Conservation (phyloP, 1,140 invertebrate genomes). For the Copidosoma floridanum region DNA sequence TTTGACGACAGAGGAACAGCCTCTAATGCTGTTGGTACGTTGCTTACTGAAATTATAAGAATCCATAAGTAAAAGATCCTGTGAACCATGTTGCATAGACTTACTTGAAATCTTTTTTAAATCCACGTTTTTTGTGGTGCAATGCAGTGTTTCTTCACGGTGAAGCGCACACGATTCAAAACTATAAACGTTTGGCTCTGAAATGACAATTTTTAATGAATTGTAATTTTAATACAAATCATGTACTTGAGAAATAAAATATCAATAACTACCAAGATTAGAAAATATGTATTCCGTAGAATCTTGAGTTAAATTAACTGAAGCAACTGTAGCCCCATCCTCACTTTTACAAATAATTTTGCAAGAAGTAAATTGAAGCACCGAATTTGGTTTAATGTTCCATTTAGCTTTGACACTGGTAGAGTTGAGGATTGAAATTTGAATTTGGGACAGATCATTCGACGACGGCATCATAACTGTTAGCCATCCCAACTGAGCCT, state of each 20-base stretch:
- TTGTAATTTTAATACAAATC: not conserved
- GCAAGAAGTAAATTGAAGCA: constrained; percentile 49
- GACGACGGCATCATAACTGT: constrained; percentile 54
- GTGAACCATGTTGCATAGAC: not conserved
- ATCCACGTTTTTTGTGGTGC: constrained; percentile 4
- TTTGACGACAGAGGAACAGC: constrained; percentile 54
- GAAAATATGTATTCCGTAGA: constrained; percentile 50
- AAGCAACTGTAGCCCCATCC: constrained; percentile 40
- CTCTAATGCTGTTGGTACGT: constrained; percentile 52
- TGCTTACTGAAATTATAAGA: constrained; percentile 29
- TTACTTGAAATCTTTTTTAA: constrained; percentile 25
- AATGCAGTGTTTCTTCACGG: constrained; percentile 20
- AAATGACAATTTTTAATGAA: constrained; percentile 16
- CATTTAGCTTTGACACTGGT: constrained; percentile 55
- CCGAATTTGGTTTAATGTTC: constrained; percentile 45
- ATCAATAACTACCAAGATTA: constrained; percentile 49
- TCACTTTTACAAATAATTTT: constrained; percentile 54
- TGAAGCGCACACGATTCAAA: constrained; percentile 47
- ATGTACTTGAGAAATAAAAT: constrained; percentile 5
- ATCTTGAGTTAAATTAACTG: constrained; percentile 46
- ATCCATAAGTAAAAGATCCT: not conserved
- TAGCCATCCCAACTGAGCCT: constrained; percentile 58
- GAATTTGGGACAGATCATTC: constrained; percentile 47
- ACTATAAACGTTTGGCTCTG: constrained; percentile 50
- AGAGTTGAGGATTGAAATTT: constrained; percentile 52